A percentile compares a stretch with the other conserved stretches of the same genome.
These are phyloP conservation scores for Cyprinodon variegatus DNA, from an alignment of 2,113 vertebrate genomes.

Conservation along the genomic window DNA sequence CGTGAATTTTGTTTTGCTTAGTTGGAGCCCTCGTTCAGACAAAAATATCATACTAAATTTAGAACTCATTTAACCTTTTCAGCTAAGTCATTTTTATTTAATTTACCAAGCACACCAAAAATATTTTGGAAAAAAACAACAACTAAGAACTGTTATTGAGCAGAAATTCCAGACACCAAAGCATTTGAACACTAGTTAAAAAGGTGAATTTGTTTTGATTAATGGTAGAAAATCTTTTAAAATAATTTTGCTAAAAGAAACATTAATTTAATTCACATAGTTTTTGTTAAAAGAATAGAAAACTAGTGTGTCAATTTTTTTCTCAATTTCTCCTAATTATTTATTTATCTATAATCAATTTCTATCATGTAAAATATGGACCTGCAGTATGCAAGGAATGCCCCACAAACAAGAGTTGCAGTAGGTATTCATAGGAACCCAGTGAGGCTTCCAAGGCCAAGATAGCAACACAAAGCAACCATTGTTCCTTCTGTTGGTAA, in stretches of 20 bases:
- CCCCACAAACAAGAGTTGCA: constrained; percentile 42
- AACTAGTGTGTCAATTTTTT: no score
- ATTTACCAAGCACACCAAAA: not conserved
- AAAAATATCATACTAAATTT: not conserved
- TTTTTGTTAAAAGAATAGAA: no score
- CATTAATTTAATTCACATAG: no score
- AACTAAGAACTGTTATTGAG: no score
- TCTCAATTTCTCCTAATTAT: no score
- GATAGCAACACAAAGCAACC: constrained; percentile 62
- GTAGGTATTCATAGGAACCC: constrained; percentile 62
- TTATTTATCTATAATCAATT: not conserved
- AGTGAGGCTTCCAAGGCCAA: constrained; percentile 36
- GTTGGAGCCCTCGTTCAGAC: not conserved
- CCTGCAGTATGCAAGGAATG: constrained; percentile 71
- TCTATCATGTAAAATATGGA: constrained; percentile 24
- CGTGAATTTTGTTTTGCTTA: not conserved
- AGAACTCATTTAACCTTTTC: not conserved
- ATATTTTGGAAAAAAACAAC: no score
- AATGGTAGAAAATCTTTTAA: not conserved
- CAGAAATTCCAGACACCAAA: not conserved
- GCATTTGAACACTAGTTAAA: no score
- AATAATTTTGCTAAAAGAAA: not conserved
- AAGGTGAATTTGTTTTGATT: not conserved
- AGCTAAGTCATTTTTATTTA: not conserved
- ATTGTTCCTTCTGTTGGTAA: constrained; percentile 66